Conservation (phyloP, 2,797 vertebrate genomes). For the Chaunax sp. region DNA sequence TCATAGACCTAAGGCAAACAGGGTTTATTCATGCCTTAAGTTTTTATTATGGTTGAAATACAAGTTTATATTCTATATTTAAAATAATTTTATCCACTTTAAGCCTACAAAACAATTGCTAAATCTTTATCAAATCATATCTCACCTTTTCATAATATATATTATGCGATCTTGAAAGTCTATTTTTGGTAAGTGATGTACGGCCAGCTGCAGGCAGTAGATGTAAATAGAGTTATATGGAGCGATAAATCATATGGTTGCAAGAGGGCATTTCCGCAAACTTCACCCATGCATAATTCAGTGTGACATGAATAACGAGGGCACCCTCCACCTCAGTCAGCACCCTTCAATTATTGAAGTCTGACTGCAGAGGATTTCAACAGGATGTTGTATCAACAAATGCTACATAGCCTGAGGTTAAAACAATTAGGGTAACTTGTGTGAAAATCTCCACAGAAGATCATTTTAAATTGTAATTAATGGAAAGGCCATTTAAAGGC, state of each 20-base stretch:
- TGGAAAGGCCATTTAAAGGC: not conserved
- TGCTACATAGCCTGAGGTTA: constrained; percentile 4
- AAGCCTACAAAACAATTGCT: too few relatives aligned
- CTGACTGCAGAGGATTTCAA: constrained; percentile 49
- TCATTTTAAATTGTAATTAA: not conserved
- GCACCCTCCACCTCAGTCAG: constrained; percentile 53
- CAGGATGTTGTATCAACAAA: constrained; percentile 39
- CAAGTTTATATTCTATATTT: too few relatives aligned
- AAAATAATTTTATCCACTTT: too few relatives aligned
- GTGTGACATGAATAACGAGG: constrained; percentile 53
- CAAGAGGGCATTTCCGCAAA: constrained; percentile 58
- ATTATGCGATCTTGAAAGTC: too few relatives aligned
- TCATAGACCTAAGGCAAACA: not conserved
- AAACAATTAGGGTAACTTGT: not conserved
- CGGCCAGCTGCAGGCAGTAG: constrained; percentile 1
- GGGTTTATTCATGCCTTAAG: not conserved
- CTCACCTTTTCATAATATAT: too few relatives aligned
- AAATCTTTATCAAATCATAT: too few relatives aligned
- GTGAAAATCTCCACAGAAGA: not conserved
- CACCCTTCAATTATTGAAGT: constrained; percentile 66
- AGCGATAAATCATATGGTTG: constrained; percentile 53
- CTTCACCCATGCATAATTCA: constrained; percentile 68
- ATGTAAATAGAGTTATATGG: constrained; percentile 48
- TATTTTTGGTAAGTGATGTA: not conserved
- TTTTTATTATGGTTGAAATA: constrained; percentile 3